Base-by-base conservation (phyloP, 2,113 vertebrate genomes). In the Etia nguti region DNA sequence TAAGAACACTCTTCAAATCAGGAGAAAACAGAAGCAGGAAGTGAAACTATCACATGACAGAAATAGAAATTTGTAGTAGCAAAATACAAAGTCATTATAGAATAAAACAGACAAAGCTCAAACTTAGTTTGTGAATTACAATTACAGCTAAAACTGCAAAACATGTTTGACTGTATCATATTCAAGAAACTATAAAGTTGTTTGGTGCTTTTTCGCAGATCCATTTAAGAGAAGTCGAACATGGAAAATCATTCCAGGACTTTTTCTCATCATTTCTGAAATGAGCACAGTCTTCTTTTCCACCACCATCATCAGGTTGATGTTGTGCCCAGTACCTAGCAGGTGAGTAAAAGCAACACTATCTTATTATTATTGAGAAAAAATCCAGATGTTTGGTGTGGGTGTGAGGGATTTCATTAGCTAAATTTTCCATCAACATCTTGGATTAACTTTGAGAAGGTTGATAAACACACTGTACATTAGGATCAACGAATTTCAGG, bases 281-380 rank as follows among this genome's bases (percentile, higher is more conserved):
- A 2, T 81, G 31, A 16, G 3, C 83, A 86, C 86, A 90, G 80
- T 86, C 88, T 34, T 92, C 90, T 8, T 87, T 75, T 7, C 86
- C 80, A 4, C 73, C 84, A 3, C 1, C 83, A 10, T 87, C 82
- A 77, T 90, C 84, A 65, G 91, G 89, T 41, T 89, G 87, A 2
- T 0, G 0, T 3, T 0, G 1, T 1, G 0, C 1, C 86, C 88
- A 89, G 41, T 50, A 43, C 60, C 88, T 75, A 13, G 10, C 20
- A 84, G 41, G 29, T 10, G 9, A 59, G n/a, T 20, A 6, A 57
- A 60, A 60, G 18, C 57, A 29, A 59, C 56, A 59, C 13, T 16
- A 29, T 59, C 8, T 59, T 31, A 60, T 60, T 60, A 60, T 60
- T 60, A 60, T 60, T 60, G 0, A 6, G 57, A 15, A 60, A 60